Evolutionary conservation across 2,113 vertebrate species (phyloP).

Genomic region (Condylura cristata): DNA sequence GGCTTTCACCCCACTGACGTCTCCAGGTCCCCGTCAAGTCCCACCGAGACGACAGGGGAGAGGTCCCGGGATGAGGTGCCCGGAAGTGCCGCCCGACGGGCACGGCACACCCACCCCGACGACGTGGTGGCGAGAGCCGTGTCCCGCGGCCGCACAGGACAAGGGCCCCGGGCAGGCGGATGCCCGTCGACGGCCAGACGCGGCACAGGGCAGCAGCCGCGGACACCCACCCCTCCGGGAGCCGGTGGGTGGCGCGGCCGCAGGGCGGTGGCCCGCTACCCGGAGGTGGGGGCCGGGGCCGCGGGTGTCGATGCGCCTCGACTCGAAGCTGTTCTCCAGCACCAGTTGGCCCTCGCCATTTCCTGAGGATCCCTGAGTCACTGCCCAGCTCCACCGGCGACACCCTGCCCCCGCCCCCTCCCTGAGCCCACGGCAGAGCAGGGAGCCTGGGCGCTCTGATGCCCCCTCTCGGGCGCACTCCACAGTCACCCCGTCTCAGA

Average conservation of each 20-base stretch:
- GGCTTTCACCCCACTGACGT: slow-evolving; percentile 50
- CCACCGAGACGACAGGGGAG: neutral
- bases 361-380: slow-evolving; percentile 78
- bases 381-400: slow-evolving; percentile 67
- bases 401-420: slow-evolving; percentile 29
- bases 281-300: slow-evolving; percentile 42
- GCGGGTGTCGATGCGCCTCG: slow-evolving; percentile 32
- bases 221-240: too few species aligned
- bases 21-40: slow-evolving; percentile 41
- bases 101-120: too few species aligned
- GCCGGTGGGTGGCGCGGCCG: too few species aligned
- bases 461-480: neutral
- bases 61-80: neutral
- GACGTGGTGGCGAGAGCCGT: too few species aligned
- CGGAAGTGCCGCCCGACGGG: too few species aligned
- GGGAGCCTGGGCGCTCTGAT: neutral
- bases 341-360: slow-evolving; percentile 70
- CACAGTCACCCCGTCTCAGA: neutral
- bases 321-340: slow-evolving; percentile 62
- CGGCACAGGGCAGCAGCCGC: too few species aligned
- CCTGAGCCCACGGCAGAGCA: neutral
- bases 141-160: too few species aligned
- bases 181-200: too few species aligned
- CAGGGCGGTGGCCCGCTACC: too few species aligned
- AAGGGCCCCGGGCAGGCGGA: too few species aligned